phyloP scores from a whole-genome alignment of 2,797 vertebrate species.

The Betta splendens region DNA sequence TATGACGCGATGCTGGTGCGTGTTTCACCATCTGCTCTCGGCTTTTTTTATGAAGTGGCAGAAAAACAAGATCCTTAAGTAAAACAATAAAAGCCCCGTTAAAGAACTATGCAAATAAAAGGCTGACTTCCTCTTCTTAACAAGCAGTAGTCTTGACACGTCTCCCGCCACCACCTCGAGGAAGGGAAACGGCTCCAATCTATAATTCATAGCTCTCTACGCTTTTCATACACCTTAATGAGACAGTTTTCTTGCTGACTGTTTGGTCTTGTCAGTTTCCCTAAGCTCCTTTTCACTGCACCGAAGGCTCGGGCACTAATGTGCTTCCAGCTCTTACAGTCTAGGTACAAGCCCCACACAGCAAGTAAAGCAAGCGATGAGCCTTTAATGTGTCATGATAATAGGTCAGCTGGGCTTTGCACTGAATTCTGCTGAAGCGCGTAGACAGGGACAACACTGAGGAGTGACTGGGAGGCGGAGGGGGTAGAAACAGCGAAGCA shows the following conservation, averaged over 20 bases:
- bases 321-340: conserved; percentile 10
- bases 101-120: conserved; percentile 23
- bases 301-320: conserved; percentile 7
- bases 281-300: conserved; percentile 18
- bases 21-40: conserved; percentile 42
- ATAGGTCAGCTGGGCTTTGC: conserved; percentile 19
- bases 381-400: conserved; percentile 22
- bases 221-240: conserved; percentile 25
- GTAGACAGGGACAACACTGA: conserved; percentile 60
- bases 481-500: conserved; percentile 75
- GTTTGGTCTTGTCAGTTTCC: conserved; percentile 16
- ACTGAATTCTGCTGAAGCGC: conserved; percentile 37
- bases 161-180: conserved; percentile 31
- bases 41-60: conserved; percentile 17
- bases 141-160: conserved; percentile 26
- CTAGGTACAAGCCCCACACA: conserved; percentile 25
- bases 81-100: conserved; percentile 20
- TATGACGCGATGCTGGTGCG: conserved; percentile 14
- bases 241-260: conserved; percentile 36
- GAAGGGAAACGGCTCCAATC: conserved; percentile 30
- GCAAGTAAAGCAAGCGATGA: conserved; percentile 25
- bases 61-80: conserved; percentile 13
- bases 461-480: conserved; percentile 54
- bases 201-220: conserved; percentile 29
- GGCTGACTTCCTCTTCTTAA: conserved; percentile 11